Percentiles rank a stretch among this genome's conserved stretches.
Conservation (phyloP, 2,113 vertebrate genomes). For the Nycticebus coucang region DNA sequence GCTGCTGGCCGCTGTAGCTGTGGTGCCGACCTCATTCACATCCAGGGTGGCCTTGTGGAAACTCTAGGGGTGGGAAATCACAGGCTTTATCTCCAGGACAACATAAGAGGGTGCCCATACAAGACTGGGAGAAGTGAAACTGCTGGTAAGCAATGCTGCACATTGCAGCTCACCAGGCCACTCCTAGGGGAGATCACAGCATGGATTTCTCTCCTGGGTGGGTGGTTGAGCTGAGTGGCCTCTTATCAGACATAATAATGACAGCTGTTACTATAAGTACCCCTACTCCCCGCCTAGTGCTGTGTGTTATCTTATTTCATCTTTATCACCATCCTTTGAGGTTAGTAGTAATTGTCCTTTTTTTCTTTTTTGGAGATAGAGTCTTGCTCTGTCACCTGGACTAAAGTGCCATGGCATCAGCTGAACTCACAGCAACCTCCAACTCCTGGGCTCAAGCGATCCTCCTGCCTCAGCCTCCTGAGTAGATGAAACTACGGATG, state of each 20-base stretch:
- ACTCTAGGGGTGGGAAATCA: neutral
- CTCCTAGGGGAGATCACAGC: neutral
- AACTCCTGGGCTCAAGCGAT: no score
- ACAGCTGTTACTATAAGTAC: neutral
- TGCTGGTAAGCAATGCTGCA: fast-evolving
- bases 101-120: fast-evolving
- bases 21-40: neutral
- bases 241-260: neutral
- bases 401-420: no score
- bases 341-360: neutral
- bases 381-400: no score
- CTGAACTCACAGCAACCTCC: no score
- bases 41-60: conserved; percentile 53
- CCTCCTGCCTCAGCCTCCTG: no score
- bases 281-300: neutral
- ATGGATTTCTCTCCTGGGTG: neutral
- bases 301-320: no score
- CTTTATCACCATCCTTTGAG: neutral
- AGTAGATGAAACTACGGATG: no score
- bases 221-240: neutral
- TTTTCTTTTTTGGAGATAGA: no score
- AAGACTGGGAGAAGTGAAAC: neutral
- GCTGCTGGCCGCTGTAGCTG: neutral
- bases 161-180: fast-evolving
- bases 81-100: neutral